Percentiles rank a stretch among this genome's conserved stretches.
phyloP scores from a whole-genome alignment of 2,113 vertebrate genomes.

The Aplodontia rufa region DNA sequence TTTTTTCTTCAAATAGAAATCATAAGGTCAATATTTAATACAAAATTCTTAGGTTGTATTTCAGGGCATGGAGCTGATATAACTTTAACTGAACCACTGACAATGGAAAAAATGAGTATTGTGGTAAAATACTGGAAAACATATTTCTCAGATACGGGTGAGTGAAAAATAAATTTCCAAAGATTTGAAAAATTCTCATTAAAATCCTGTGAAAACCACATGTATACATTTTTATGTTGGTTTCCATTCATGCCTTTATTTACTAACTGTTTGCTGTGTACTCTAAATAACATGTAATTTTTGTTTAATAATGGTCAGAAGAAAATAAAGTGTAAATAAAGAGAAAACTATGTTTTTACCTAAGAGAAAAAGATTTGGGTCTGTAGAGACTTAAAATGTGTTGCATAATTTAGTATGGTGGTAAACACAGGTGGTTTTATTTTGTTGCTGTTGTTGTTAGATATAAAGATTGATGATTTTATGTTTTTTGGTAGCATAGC shows the following conservation, averaged over 20 bases:
- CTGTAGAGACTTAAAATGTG: neutral
- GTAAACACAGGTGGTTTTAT: neutral
- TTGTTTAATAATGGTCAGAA: neutral
- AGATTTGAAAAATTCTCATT: constrained; percentile 26
- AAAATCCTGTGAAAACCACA: neutral
- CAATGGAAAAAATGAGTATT: constrained; percentile 69
- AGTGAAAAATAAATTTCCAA: constrained; percentile 64
- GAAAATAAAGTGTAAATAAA: neutral
- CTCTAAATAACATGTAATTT: neutral
- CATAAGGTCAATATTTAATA: constrained; percentile 43
- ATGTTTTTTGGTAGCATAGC: neutral
- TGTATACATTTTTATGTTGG: neutral
- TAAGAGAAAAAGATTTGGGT: neutral
- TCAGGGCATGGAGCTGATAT: constrained; percentile 74
- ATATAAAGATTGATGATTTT: neutral
- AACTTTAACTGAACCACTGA: constrained; percentile 76
- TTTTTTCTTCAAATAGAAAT: constrained; percentile 31
- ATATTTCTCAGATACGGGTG: constrained; percentile 55
- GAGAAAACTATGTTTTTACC: neutral
- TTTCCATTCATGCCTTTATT: neutral
- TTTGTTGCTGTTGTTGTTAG: neutral
- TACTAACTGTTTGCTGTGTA: neutral
- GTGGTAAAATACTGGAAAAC: constrained; percentile 72
- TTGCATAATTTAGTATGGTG: neutral
- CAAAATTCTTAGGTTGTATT: constrained; percentile 70